Conservation (phyloP, 2,888 invertebrate genomes). For the Tetrapedia diversipes region DNA sequence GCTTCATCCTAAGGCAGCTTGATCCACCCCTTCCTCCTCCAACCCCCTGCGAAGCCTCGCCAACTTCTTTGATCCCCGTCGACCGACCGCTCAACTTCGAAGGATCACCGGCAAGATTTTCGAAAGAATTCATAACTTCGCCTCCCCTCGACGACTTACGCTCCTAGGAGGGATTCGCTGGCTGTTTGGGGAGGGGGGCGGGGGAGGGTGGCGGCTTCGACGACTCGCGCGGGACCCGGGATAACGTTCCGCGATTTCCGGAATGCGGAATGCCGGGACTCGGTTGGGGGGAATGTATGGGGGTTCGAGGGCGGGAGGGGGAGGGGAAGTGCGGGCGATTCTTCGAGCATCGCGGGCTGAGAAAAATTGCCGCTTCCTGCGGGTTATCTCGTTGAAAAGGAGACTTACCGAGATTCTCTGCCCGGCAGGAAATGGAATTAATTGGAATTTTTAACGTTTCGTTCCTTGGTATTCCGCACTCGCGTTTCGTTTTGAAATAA, state of each 20-base stretch:
- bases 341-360: background rate
- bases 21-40: conserved; percentile 80
- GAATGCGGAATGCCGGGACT: conserved; percentile 40
- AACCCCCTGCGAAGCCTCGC: conserved; percentile 56
- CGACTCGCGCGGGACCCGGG: conserved; percentile 37
- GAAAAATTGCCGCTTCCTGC: conserved; percentile 5
- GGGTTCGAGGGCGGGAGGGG: no score
- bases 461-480: background rate
- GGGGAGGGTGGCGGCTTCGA: conserved; percentile 40
- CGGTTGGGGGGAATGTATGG: conserved; percentile 10
- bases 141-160: conserved; percentile 67
- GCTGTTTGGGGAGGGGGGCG: no score
- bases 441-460: background rate
- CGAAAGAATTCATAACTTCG: conserved; percentile 81
- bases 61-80: conserved; percentile 77
- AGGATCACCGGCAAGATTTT: conserved; percentile 75
- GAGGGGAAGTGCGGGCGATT: background rate
- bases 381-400: background rate
- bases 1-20: conserved; percentile 78
- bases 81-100: conserved; percentile 77
- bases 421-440: background rate
- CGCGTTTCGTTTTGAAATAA: no score
- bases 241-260: conserved; percentile 55
- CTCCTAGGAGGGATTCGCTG: conserved; percentile 65
- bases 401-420: background rate